Percentiles rank a stretch among this genome's conserved stretches.
phyloP scores from a whole-genome alignment of 2,888 invertebrate species.

The Aspidiotus rigidus region DNA sequence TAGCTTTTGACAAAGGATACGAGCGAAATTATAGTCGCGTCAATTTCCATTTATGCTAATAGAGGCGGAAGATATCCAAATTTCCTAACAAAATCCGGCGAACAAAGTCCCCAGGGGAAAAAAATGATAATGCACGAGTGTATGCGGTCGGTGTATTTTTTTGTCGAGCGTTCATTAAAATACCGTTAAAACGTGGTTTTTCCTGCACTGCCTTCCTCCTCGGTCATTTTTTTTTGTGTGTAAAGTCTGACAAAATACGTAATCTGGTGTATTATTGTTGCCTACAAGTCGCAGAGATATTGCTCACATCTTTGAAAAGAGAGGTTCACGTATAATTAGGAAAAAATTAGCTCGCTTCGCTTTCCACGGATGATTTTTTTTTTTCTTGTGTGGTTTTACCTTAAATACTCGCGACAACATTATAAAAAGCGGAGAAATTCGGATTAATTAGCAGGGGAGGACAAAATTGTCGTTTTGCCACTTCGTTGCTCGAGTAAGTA shows the following conservation, averaged over 20 bases:
- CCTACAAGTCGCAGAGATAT: background rate
- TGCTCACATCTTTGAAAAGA: background rate
- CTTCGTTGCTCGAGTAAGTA: no score
- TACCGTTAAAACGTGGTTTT: conserved; percentile 27
- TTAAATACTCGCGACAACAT: no score
- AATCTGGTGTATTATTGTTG: background rate
- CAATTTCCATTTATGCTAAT: conserved; percentile 27
- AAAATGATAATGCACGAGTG: background rate
- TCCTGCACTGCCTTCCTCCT: background rate
- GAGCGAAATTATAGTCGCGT: background rate
- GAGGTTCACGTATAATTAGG: background rate
- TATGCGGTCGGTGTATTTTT: background rate
- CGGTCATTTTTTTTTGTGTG: conserved; percentile 7
- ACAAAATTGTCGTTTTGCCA: no score
- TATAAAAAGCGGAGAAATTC: no score
- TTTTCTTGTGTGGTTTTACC: no score
- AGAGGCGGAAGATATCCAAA: conserved; percentile 25
- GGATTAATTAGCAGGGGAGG: no score
- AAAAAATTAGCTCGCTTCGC: no score
- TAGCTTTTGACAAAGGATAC: no score
- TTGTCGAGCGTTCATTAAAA: conserved; percentile 24
- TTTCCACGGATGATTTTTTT: no score
- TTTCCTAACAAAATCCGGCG: conserved; percentile 24
- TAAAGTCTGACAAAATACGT: background rate
- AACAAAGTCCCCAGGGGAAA: conserved; percentile 5